A percentile compares a stretch with the other conserved stretches of the same genome.
phyloP scores from a whole-genome alignment of 2,888 invertebrate genomes.

The Harpalus rubripes region DNA sequence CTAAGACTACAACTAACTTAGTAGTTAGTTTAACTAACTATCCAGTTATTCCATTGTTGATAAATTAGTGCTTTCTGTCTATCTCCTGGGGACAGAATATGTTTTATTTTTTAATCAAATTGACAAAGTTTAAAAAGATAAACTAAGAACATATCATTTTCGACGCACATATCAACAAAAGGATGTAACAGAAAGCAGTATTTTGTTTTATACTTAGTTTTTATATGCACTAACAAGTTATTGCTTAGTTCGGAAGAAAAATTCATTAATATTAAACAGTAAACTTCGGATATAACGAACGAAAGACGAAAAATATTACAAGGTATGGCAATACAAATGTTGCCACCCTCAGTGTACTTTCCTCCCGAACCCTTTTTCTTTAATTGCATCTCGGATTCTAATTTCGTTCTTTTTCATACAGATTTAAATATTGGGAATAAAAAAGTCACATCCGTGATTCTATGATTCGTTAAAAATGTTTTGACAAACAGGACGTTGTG shows the following conservation, averaged over 20 bases:
- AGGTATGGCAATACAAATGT: too few species aligned
- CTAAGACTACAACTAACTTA: conserved; percentile 40
- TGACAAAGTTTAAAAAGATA: neutral
- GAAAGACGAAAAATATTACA: too few species aligned
- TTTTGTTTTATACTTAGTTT: conserved; percentile 33
- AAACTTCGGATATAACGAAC: too few species aligned
- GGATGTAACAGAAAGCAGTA: conserved; percentile 58
- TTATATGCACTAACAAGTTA: conserved; percentile 6
- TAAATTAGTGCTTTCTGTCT: conserved; percentile 49
- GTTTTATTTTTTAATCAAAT: conserved; percentile 16
- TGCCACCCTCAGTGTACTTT: too few species aligned
- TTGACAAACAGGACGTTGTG: too few species aligned
- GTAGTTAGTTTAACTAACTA: conserved; percentile 13
- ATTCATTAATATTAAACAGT: neutral
- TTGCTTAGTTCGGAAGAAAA: conserved; percentile 19
- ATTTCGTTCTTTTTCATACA: too few species aligned
- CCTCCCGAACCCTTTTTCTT: too few species aligned
- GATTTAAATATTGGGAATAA: too few species aligned
- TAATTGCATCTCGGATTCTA: too few species aligned
- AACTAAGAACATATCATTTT: conserved; percentile 29
- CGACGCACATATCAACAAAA: conserved; percentile 63
- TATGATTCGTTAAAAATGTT: too few species aligned
- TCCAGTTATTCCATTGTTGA: conserved; percentile 22
- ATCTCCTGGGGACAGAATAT: conserved; percentile 60
- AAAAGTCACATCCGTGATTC: too few species aligned